Percentiles rank a stretch among this genome's conserved stretches.
phyloP scores from a whole-genome alignment of 2,113 vertebrate species.

The Platichthys flesus region DNA sequence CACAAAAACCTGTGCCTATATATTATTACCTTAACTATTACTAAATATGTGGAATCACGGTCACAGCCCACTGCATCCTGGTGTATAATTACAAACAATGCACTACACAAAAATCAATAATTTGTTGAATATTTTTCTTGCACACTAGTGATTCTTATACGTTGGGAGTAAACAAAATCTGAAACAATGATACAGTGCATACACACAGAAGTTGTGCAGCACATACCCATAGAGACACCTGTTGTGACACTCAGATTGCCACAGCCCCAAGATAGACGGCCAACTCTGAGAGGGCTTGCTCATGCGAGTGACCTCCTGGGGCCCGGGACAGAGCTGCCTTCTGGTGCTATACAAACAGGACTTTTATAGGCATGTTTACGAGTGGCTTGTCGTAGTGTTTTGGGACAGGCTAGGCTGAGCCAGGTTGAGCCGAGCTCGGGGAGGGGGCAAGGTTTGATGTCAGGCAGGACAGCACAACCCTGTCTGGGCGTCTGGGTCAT shows the following conservation, averaged over 20 bases:
- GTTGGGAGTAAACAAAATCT: conserved; percentile 15
- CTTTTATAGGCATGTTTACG: conserved; percentile 82
- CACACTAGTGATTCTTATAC: neutral
- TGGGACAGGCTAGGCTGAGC: conserved; percentile 47
- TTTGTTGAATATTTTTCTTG: neutral
- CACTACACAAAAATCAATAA: neutral
- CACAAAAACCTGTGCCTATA: neutral
- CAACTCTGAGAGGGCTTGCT: conserved; percentile 43
- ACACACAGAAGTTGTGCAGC: conserved; percentile 28
- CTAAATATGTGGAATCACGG: neutral
- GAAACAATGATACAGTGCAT: conserved; percentile 45
- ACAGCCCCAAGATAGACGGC: conserved; percentile 66
- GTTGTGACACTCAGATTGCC: conserved; percentile 66
- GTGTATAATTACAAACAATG: neutral
- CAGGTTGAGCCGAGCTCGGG: conserved; percentile 22
- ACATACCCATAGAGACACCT: conserved; percentile 61
- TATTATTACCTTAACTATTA: neutral
- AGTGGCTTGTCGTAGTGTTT: conserved; percentile 56
- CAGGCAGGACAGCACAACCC: conserved; percentile 59
- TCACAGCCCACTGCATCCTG: neutral
- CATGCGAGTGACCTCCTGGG: conserved; percentile 57
- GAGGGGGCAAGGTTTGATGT: conserved; percentile 65
- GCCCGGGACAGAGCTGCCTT: conserved; percentile 58
- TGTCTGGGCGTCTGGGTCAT: conserved; percentile 77
- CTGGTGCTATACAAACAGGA: conserved; percentile 74